Conservation (phyloP, 2,888 invertebrate genomes). For the Thereva nobilitata region DNA sequence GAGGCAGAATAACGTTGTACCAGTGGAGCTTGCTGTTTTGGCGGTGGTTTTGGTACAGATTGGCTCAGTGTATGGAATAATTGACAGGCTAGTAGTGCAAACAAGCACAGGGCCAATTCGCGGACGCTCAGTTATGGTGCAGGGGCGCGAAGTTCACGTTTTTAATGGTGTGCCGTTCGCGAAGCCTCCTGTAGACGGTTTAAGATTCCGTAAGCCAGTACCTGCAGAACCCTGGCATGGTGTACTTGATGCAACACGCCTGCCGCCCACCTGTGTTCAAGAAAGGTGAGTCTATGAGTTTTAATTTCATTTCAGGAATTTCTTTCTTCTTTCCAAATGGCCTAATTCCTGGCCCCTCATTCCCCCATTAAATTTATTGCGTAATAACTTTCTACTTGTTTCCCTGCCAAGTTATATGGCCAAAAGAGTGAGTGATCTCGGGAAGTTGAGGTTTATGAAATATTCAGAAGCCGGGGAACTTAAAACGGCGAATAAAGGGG, state of each 20-base stretch:
- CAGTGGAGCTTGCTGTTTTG: conserved; percentile 39
- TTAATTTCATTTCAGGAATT: background rate
- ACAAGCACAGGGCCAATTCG: conserved; percentile 81
- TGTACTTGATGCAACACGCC: conserved; percentile 75
- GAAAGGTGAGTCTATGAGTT: conserved; percentile 61
- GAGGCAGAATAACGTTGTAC: conserved; percentile 1
- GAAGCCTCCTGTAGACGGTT: conserved; percentile 82
- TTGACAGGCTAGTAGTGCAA: conserved; percentile 79
- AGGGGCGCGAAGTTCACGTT: conserved; percentile 84
- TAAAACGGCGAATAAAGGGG: too few relatives aligned
- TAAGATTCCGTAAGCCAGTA: conserved; percentile 83
- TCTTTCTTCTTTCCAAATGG: too few relatives aligned
- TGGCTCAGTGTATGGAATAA: conserved; percentile 52
- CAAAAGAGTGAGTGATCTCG: too few relatives aligned
- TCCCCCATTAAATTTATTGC: too few relatives aligned
- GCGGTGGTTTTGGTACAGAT: conserved; percentile 50
- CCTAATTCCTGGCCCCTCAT: too few relatives aligned
- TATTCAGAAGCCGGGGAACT: too few relatives aligned
- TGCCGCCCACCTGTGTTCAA: conserved; percentile 88
- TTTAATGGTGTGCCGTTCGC: conserved; percentile 91
- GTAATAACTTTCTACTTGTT: too few relatives aligned
- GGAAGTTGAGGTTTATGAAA: too few relatives aligned
- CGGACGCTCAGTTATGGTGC: conserved; percentile 77
- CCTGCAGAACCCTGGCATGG: conserved; percentile 88
- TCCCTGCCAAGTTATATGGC: too few relatives aligned